These are phyloP conservation scores for Salvator merianae DNA, from an alignment of 2,113 vertebrate species.

Conservation along the genomic window DNA sequence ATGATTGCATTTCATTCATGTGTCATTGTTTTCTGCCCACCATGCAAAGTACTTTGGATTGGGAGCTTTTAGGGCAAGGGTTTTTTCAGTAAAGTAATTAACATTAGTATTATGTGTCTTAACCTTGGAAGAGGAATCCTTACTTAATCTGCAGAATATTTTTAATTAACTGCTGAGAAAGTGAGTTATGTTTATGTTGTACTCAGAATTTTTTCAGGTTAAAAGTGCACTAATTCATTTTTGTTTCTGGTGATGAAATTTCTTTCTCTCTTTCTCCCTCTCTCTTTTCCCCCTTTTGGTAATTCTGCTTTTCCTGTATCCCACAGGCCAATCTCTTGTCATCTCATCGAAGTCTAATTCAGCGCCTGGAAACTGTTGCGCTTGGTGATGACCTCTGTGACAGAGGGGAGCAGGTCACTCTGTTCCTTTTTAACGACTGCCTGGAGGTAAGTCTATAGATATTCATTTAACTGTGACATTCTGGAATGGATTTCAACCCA, in stretches of 20 bases:
- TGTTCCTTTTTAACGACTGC: conserved; percentile 98
- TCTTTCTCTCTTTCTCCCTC: neutral
- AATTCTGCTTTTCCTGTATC: conserved; percentile 40
- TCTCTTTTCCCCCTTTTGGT: conserved; percentile 36
- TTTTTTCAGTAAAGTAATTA: neutral
- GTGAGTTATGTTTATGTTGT: neutral
- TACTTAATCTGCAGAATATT: neutral
- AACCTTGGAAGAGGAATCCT: no score
- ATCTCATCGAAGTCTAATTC: conserved; percentile 92
- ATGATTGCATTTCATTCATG: neutral
- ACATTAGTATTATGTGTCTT: neutral
- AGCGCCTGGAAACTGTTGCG: conserved; percentile 90
- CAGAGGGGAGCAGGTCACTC: conserved; percentile 92
- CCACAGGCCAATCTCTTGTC: conserved; percentile 93
- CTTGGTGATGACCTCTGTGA: conserved; percentile 94
- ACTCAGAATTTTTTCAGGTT: neutral
- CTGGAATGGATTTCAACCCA: neutral
- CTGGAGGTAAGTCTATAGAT: conserved; percentile 83
- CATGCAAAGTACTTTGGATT: neutral
- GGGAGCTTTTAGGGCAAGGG: neutral
- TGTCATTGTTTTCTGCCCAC: neutral
- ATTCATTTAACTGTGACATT: conserved; percentile 1
- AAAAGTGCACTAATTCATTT: neutral
- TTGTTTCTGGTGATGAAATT: conserved; percentile 8
- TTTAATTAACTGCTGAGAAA: neutral